These are phyloP conservation scores for Lepidochitona cinerea DNA, from an alignment of 2,888 invertebrate species.

Conservation along the genomic window DNA sequence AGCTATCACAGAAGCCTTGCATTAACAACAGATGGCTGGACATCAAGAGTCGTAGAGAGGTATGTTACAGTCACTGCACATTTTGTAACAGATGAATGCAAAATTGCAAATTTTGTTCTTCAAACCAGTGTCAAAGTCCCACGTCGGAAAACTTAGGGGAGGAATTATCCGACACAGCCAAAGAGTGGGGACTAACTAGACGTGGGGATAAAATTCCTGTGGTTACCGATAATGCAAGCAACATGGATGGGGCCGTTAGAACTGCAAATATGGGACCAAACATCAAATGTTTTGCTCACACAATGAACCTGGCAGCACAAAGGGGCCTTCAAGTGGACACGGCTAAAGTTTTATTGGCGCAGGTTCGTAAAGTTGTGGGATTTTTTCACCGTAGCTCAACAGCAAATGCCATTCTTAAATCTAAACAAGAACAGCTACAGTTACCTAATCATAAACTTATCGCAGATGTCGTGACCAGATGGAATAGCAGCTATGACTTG, in stretches of 20 bases:
- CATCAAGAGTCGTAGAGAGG: slow-evolving; percentile 6
- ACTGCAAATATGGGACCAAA: slow-evolving; percentile 18
- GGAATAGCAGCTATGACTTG: slow-evolving; percentile 23
- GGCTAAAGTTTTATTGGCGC: slow-evolving; percentile 15
- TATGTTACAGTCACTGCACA: slow-evolving; percentile 15
- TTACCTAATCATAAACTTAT: slow-evolving; percentile 26
- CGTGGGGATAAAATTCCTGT: slow-evolving; percentile 6
- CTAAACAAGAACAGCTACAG: slow-evolving; percentile 12
- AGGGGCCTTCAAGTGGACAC: slow-evolving; percentile 8
- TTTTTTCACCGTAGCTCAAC: slow-evolving; percentile 23
- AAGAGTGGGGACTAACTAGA: slow-evolving; percentile 19
- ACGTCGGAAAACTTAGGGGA: slow-evolving; percentile 15
- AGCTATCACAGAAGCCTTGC: not conserved
- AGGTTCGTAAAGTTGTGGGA: slow-evolving; percentile 15
- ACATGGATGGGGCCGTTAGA: slow-evolving; percentile 21
- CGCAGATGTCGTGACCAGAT: slow-evolving; percentile 22
- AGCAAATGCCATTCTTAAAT: slow-evolving; percentile 9
- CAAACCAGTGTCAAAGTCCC: slow-evolving; percentile 8
- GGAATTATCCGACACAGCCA: slow-evolving; percentile 9
- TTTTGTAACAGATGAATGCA: slow-evolving; percentile 4
- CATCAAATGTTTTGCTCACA: slow-evolving; percentile 25
- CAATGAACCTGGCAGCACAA: slow-evolving; percentile 21
- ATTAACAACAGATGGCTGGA: slow-evolving; percentile 20
- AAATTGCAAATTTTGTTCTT: not conserved
- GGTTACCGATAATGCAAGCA: slow-evolving; percentile 26